A percentile compares a stretch with the other conserved stretches of the same genome.
These are phyloP conservation scores for Phytoseiulus persimilis DNA, from an alignment of 2,888 invertebrate genomes.

Conservation along the genomic window DNA sequence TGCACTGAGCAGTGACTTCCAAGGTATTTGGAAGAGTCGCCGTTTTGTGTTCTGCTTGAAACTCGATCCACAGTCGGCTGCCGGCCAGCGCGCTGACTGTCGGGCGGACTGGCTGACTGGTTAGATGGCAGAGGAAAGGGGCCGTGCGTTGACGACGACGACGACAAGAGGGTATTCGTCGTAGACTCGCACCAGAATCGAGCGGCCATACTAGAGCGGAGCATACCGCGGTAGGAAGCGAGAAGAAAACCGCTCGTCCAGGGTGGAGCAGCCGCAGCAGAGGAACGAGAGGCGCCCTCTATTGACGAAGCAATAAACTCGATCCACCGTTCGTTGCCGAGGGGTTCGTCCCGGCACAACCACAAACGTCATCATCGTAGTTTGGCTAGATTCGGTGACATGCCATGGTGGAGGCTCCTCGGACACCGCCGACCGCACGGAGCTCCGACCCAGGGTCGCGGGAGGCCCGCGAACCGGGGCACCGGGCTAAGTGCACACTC, in stretches of 20 bases:
- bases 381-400: neutral
- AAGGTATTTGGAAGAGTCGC: neutral
- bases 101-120: neutral
- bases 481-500: too few relatives aligned
- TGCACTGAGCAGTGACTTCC: neutral
- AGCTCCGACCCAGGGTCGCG: neutral
- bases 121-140: neutral
- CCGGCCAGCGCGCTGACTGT: neutral
- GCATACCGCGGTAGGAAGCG: neutral
- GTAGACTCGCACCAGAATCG: neutral
- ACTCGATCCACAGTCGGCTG: neutral
- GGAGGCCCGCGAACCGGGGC: too few relatives aligned
- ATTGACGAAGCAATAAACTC: constrained; percentile 5
- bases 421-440: neutral
- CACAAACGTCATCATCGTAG: neutral
- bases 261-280: neutral
- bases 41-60: neutral
- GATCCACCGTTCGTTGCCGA: neutral
- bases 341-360: neutral
- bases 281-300: neutral
- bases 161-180: neutral
- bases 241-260: neutral
- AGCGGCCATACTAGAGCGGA: neutral
- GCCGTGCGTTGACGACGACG: neutral
- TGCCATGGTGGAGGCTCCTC: too few relatives aligned